phyloP scores from a whole-genome alignment of 2,113 vertebrate genomes.

The cattle (Bos taurus) region ARS-UCD2.0 NC_037349.1:51633001-51633500 shows the following conservation, averaged over 20 bases:
- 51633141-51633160: background rate
- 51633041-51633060: background rate
- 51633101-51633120: too few species aligned
- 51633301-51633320: background rate
- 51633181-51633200: rapidly evolving
- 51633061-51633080: background rate
- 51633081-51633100: background rate
- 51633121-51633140: too few species aligned
- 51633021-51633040: background rate
- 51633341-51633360: background rate
- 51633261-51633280: background rate
- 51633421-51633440: background rate
- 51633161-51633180: background rate
- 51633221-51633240: rapidly evolving
- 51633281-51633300: background rate
- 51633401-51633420: background rate
- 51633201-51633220: background rate
- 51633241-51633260: background rate
- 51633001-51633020: background rate
- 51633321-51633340: background rate
- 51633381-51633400: background rate
- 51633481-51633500: background rate
- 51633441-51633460: background rate
- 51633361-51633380: background rate
- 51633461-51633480: background rate